Base-by-base conservation (phyloP, 2,797 vertebrate species). In the Bovichtus variegatus region DNA sequence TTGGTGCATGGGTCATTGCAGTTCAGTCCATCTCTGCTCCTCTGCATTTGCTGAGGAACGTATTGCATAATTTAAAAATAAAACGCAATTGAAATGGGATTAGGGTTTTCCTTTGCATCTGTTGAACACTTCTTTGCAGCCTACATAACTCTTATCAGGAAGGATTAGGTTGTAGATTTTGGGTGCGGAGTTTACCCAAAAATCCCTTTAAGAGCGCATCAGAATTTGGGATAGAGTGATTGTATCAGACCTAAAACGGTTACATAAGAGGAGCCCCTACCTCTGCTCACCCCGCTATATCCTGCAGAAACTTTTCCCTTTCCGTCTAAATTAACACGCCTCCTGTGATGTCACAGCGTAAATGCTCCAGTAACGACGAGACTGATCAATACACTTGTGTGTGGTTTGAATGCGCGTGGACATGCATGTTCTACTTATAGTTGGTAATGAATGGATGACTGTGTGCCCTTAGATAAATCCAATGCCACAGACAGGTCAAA, bases 331-430 rank as follows among this genome's bases (percentile, higher is more conserved):
- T 76, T 53, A 51, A 62, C 51, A 12, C 40, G 15, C 43, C 36
- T 40, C 31, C 53, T 55, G 18, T 83, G 76, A 86, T 49, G 65
- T 86, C 80, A 86, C 55, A 31, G 36, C 5, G 1, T 13, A 64
- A 59, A 34, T 68, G 50, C 53, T 72, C 54, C 16, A 34, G 47
- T 71, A 73, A 76, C 59, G n/a, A 76, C 38, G 36, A 57, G 63
- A 82, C 66, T n/a, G 50, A 89, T 91, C 85, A 66, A 89, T 91
- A 86, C 13, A 57, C 25, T 71, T 72, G 31, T 61, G 66, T 43
- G 49, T 15, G n/a, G 31, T n/a, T n/a, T 59, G n/a, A 38, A 54
- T 59, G 21, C 16, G 25, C 8, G 38, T 31, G 51, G 36, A 66
- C 36, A 41, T 27, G 49, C 36, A 66, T 68, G 38, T 50, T 81